Conservation (phyloP, 1,140 invertebrate genomes). For the Drosophila biarmipes region DNA sequence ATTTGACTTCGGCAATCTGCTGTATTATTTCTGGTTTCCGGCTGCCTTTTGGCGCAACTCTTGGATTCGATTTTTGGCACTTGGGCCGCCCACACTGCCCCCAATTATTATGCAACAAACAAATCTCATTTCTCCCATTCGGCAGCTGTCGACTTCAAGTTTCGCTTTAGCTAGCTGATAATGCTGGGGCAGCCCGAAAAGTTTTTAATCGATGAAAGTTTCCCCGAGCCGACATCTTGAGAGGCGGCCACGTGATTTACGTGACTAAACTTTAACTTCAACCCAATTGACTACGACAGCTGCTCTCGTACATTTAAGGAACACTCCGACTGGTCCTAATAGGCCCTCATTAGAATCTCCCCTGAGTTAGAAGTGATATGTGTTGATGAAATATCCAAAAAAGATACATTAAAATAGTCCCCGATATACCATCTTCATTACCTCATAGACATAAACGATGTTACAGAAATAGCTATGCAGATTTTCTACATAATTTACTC, state of each 20-base stretch:
- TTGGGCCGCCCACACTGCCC: constrained; percentile 30
- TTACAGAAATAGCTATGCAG: constrained; percentile 10
- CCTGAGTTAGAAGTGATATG: neutral
- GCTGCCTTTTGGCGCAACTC: constrained; percentile 1
- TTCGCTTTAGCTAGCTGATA: constrained; percentile 55
- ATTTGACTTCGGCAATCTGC: constrained; percentile 12
- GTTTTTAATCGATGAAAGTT: constrained; percentile 79
- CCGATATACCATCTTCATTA: neutral
- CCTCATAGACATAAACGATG: constrained; percentile 6
- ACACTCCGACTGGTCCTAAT: constrained; percentile 19
- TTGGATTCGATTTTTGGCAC: constrained; percentile 45
- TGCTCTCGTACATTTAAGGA: constrained; percentile 36
- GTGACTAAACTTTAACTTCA: constrained; percentile 67
- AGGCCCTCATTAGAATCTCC: neutral
- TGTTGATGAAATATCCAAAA: neutral
- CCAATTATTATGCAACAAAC: constrained; percentile 73
- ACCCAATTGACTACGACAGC: constrained; percentile 63
- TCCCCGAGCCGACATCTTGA: constrained; percentile 21
- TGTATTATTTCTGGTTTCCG: constrained; percentile 18
- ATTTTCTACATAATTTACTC: constrained; percentile 37
- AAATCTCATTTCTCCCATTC: constrained; percentile 58
- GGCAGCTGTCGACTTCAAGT: constrained; percentile 62
- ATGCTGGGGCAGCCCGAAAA: constrained; percentile 54
- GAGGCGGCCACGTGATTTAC: constrained; percentile 35
- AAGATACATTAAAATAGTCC: neutral